Base-by-base conservation (phyloP, 2,113 vertebrate species). In the Hystrix brachyura region DNA sequence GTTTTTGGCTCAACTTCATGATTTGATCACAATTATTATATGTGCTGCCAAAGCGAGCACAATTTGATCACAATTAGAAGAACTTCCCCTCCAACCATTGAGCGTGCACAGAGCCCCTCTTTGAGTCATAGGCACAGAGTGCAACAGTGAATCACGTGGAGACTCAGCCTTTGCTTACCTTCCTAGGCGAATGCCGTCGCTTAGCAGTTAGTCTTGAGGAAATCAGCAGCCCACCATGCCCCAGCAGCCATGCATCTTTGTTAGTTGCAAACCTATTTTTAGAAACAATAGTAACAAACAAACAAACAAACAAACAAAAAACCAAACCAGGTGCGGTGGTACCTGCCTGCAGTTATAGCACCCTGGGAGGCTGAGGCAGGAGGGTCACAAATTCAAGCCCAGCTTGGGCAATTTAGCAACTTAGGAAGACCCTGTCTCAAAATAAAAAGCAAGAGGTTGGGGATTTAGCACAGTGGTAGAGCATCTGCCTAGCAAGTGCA, bases 1-100 rank as follows among this genome's bases (percentile, higher is more conserved):
- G 0, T 93, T 97, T 95, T 96, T 55, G 94, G 87, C 17, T 81
- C 5, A 91, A 69, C 46, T 94, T 89, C 13, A 29, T 78, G 21
- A 13, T 95, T 96, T 86, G 87, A 74, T 48, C n/a, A 85, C 27
- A 88, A 55, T 62, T 96, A 83, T 38, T 38, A 38, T 38, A 38
- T 38, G 38, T 38, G 38, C 38, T 38, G 38, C 38, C 38, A 38
- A 38, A 38, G 38, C 38, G 38, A 38, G 38, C 13, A 34, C 72
- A 18, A 13, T 95, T 96, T 86, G 90, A 74, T 48, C n/a, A 85
- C 27, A 88, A 55, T 62, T 96, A 83, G 38, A 48, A 80, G 84
- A 95, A 69, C 21, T 91, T 93, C 27, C 55, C 87, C 62, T 86
- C 80, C 62, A 86, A 51, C 60, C 43, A 74, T 74, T 83, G 79